Evolutionary conservation across 2,113 vertebrate genomes (phyloP), one percentile per base, ranked within the genome.

Genomic region (Ginglymostoma cirratum): DNA sequence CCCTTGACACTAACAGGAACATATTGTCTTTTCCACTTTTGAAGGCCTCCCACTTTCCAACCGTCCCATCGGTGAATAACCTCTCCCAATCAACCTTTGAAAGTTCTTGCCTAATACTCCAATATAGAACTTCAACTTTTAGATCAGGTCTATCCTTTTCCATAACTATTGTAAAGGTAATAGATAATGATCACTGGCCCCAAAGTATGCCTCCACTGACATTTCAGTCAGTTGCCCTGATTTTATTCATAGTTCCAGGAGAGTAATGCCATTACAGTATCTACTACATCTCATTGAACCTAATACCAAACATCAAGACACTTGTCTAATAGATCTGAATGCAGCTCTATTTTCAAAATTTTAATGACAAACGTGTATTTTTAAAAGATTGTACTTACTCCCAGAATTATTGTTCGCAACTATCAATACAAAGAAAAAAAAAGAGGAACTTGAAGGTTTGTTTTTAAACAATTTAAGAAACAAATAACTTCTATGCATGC

Each of bases 321-420:
- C n/a, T 83, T 14, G 27, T 90, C 87, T 55, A 8, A 45, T n/a
- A 94, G 70, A 70, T 69, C 67, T 45, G 38, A 93, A 70, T 72
- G 0, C 30, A 76, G 34, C 72, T 3, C 8, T 94, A 42, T 8
- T 27, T 94, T 72, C 67, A 94, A 72, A 95, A 95, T 95, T n/a
- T 95, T 95, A 95, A 72, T 19, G 72, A 48, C 27, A 85, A 38
- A 70, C 45, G 3, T 27, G 67, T 96, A 85, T 8, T 10, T 95
- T 87, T 94, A 67, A 72, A 61, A 61, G 55, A 61, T 61, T 95
- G 27, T 80, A 97, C 98, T 97, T 95, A 98, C 98, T 97, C 98
- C 98, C 96, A 98, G 98, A 93, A 97, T 97, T 80, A 98, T 97
- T 96, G 98, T 96, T 92, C 98, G 97, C 48, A 98, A 97, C 98